Conservation (phyloP, 2,113 vertebrate genomes). For the Acrocephalus kingi region DNA sequence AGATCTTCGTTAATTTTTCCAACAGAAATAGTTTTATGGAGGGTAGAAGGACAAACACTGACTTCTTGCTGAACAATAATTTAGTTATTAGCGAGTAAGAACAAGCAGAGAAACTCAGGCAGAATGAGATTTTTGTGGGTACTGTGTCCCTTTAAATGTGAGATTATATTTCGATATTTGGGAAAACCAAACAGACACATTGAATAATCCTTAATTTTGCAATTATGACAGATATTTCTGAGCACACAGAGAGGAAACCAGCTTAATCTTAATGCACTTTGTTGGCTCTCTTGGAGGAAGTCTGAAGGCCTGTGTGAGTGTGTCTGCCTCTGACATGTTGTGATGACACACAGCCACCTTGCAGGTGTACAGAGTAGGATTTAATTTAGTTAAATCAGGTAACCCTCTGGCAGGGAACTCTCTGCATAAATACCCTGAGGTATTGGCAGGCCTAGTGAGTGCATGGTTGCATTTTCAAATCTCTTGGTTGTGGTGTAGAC, state of each 20-base stretch:
- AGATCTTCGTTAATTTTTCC: not conserved
- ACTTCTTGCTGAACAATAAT: not conserved
- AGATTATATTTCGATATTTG: not conserved
- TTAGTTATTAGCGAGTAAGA: not conserved
- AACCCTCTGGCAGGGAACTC: not conserved
- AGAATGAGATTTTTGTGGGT: not conserved
- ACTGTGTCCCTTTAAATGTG: not conserved
- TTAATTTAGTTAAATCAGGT: not conserved
- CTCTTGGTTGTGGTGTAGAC: not conserved
- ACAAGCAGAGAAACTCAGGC: not conserved
- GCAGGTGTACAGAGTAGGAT: not conserved
- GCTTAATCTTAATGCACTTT: not conserved
- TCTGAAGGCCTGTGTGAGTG: not conserved
- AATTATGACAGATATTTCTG: not conserved
- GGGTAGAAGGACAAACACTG: not conserved
- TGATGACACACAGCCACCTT: not conserved
- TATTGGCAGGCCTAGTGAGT: not conserved
- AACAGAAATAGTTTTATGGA: not conserved
- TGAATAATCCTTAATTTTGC: not conserved
- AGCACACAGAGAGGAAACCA: not conserved
- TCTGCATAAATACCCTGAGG: not conserved
- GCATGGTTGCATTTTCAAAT: not conserved
- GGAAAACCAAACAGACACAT: accelerated
- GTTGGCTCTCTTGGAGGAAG: not conserved
- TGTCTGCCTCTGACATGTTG: not conserved